Base-by-base conservation (phyloP, 2,797 vertebrate species). In the Gymnothorax reevesii region DNA sequence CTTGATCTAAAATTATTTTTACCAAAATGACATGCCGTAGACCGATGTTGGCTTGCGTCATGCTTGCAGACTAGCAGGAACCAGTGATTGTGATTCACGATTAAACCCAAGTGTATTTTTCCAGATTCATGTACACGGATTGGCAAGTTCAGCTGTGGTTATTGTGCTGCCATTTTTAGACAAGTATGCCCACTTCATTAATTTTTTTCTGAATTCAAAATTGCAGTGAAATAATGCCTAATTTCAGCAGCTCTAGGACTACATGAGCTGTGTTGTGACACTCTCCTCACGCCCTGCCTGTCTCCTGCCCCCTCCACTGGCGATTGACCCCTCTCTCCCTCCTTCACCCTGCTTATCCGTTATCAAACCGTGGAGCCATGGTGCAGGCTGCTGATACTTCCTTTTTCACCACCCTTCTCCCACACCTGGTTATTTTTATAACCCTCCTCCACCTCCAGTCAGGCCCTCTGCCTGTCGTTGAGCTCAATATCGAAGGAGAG, bases 361-460 rank as follows among this genome's bases (percentile, higher is more conserved):
- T 84, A 85, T 80, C 79, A 33, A 10, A 62, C 17, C 17, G 54
- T 27, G 52, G 75, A 82, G 77, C 87, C 59, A 66, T 83, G 79
- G 79, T 42, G 42, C 42, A 64, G 85, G n/a, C 54, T 64, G n/a
- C 84, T 52, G 7, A 60, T 66, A 57, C 66, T 15, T 77, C 66
- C 52, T 8, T 66, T 7, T 15, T 83, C 84, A 25, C 49, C 82
- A 25, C 52, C 86, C 57, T 87, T 83, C 83, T 71, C 75, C 60
- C 79, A 42, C 69, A 71, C 13, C n/a, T 57, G 52, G n/a, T 7
- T 79, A 62, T 52, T 80, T 80, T 87, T 77, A 82, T 27, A 27
- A 22, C 57, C 20, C 79, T 80, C 25, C 54, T 52, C 9, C 59
- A 7, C 20, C 77, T 49, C 84, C 20, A 3, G 25, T n/a, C 20